phyloP scores from a whole-genome alignment of 1,140 invertebrate genomes.

The Bombus picipes region DNA sequence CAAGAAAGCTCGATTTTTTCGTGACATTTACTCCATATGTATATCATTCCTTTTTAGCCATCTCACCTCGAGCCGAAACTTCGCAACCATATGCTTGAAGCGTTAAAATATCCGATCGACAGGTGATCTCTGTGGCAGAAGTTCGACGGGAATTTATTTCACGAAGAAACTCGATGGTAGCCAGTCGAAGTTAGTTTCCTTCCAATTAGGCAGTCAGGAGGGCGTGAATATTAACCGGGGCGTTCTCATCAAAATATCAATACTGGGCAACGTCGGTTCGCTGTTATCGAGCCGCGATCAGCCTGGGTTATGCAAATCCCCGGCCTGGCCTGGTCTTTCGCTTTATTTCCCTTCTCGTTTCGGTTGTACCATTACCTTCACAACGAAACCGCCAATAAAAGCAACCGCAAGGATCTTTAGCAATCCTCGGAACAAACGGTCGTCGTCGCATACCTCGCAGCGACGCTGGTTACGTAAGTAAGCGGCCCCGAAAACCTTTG shows the following conservation, averaged over 20 bases:
- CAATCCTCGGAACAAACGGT: conserved; percentile 16
- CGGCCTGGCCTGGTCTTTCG: neutral
- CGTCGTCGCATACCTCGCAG: neutral
- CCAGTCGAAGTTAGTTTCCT: conserved; percentile 11
- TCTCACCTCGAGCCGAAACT: neutral
- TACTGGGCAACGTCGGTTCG: neutral
- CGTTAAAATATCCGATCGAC: too few species aligned
- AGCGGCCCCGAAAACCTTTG: neutral
- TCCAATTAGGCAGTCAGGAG: neutral
- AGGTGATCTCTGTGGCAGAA: neutral
- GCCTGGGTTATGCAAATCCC: conserved; percentile 31
- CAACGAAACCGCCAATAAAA: conserved; percentile 14
- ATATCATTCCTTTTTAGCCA: neutral
- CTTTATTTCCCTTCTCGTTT: neutral
- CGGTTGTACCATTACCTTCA: conserved; percentile 13
- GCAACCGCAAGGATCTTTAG: conserved; percentile 13
- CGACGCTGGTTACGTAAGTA: conserved; percentile 20
- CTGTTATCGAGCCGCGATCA: conserved; percentile 19
- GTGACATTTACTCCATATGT: too few species aligned
- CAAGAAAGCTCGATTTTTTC: neutral
- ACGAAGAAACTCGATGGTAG: neutral
- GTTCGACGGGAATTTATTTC: conserved; percentile 13
- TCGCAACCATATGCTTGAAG: neutral
- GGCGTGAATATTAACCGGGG: conserved; percentile 48
- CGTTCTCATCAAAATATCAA: conserved; percentile 29